Base-by-base conservation (phyloP, 1,140 invertebrate species). In the Lasioglossum baleicum region DNA sequence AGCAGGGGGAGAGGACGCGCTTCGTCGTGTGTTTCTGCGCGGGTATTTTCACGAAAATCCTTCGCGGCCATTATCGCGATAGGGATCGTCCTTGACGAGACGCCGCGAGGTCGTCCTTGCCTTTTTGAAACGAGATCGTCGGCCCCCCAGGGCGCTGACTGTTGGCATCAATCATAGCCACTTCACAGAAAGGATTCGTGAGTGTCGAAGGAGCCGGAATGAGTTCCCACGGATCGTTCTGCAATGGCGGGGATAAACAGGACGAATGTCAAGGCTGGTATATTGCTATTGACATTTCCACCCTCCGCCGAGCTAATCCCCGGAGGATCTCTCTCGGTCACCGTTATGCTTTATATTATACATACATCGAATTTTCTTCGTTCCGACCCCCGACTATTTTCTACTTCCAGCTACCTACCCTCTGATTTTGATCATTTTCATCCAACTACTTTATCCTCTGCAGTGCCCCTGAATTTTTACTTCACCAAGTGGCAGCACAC, bases 61-160 rank as follows among this genome's bases (percentile, higher is more conserved):
- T 78, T 51, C 68, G 58, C 35, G 44, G 26, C 44, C 26, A 81
- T 66, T 70, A 80, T 13, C 68, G 40, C 48, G 69, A 73, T 60
- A 65, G 44, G 73, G 78, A 85, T 76, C 69, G 83, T 77, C 74
- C 79, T 68, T 84, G 79, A 77, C 76, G 83, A 78, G 79, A 48
- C 66, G 56, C 35, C 44, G 60, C 53, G 72, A 64, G 79, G 67
- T 72, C 53, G 56, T 51, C 44, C 31, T 44, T 26, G 42, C 42
- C 35, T 67, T 11, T 67, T 26, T 67, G 69, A 82, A 82, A 65
- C 48, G 74, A 65, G 81, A 73, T 75, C 80, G 67, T 82, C 53
- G 74, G 73, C 63, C 74, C 74, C 82, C 80, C 51, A 69, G 68
- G 64, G 81, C 64, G 83, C 60, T 75, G 53, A 56, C 67, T 80